A percentile compares a stretch with the other conserved stretches of the same genome.
These are phyloP conservation scores for Apodemus sylvaticus DNA, from an alignment of 2,113 vertebrate genomes.

Conservation along the genomic window DNA sequence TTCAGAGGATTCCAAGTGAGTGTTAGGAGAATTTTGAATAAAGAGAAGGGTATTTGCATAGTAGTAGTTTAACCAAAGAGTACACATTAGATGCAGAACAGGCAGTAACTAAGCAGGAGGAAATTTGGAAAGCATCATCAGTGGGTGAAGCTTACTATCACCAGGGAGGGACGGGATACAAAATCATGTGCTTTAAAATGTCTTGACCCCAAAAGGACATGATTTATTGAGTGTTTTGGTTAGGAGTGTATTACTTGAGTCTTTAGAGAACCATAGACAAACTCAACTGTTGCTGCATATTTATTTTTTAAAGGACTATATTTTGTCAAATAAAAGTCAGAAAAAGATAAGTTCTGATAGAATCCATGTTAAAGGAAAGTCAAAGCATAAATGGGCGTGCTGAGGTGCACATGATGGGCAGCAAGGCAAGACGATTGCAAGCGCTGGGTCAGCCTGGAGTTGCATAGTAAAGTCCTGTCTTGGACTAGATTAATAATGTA, in stretches of 20 bases:
- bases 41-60: not conserved
- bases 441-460: not conserved
- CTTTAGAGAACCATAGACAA: not conserved
- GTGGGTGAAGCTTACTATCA: not conserved
- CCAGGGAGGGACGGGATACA: not conserved
- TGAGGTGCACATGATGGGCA: not conserved
- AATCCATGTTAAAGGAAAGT: not conserved
- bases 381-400: not conserved
- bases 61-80: not conserved
- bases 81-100: not conserved
- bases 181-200: not conserved
- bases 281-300: not conserved
- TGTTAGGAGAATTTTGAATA: not conserved
- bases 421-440: not conserved
- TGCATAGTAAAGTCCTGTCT: not conserved
- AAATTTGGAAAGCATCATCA: not conserved
- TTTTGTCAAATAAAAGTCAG: slow-evolving; percentile 6
- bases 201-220: not conserved
- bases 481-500: not conserved
- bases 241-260: not conserved
- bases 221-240: not conserved
- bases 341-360: not conserved
- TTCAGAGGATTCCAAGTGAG: not conserved
- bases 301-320: not conserved
- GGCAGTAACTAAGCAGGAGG: not conserved